Conservation (phyloP, 2,113 vertebrate species). For the Oryctolagus cuniculus region mOryCun1.1 NC_091434.1:18787001-18787500, state of each 20-base stretch:
- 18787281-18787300: constrained; percentile 32
- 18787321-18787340: not conserved
- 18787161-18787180: not conserved
- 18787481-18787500: not conserved
- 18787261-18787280: constrained; percentile 45
- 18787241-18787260: not conserved
- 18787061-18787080: not conserved
- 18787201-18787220: constrained; percentile 43
- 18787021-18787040: not conserved
- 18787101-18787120: not conserved
- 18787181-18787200: not conserved
- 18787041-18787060: constrained; percentile 30
- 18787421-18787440: not conserved
- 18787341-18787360: constrained; percentile 7
- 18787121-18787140: not conserved
- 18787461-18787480: not conserved
- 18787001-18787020: not conserved
- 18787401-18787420: not conserved
- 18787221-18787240: not conserved
- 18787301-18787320: constrained; percentile 37
- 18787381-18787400: constrained; percentile 19
- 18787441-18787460: not conserved
- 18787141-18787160: not conserved
- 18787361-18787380: not conserved
- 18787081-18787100: not conserved